Base-by-base conservation (phyloP, 2,888 invertebrate species). In the Hoplodrina ambigua region DNA sequence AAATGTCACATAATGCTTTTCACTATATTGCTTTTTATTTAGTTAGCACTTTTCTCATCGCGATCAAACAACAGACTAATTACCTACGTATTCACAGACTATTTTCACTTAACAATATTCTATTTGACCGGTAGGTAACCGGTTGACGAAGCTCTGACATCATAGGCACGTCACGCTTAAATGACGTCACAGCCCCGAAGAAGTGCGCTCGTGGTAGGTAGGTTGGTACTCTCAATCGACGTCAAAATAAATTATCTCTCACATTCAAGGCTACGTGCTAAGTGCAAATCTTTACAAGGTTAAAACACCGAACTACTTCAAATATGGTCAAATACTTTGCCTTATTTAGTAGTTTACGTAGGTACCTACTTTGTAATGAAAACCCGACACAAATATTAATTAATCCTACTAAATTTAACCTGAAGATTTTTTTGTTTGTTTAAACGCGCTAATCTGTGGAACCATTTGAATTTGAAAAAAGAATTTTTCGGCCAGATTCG, bases 261-360 rank as follows among this genome's bases (percentile, higher is more conserved):
- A 54, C 37, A 68, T 50, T 56, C 59, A 74, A 73, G 75, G 67
- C 8, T 49, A 17, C 10, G 54, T 4, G 17, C 17, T 19, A 13
- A 1, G 4, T 17, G 30, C 10, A 20, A 37, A 70, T 46, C 20
- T 55, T 17, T 15, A 49, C 15, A 20, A 72, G 19, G 10, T 13
- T 30, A 17, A 44, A 68, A 41, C 13, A 13, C 3, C 4, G 11
- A 54, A 20, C 55, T 41, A 30, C 5, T 13, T 4, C 6, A 13
- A 57, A 57, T 15, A 49, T 62, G 25, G 6, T 11, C 11, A 41
- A 41, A 19, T 37, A 60, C 10, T 5, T 17, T 53, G 17, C 10
- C 3, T 41, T 7, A 54, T 19, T 19, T 15, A 20, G 13, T 17
- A 7, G 20, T 44, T n/a, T 3, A 19, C 10, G 7, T n/a, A n/a